These are phyloP conservation scores for Macroramphosus scolopax DNA, from an alignment of 2,797 vertebrate species.

Conservation along the genomic window DNA sequence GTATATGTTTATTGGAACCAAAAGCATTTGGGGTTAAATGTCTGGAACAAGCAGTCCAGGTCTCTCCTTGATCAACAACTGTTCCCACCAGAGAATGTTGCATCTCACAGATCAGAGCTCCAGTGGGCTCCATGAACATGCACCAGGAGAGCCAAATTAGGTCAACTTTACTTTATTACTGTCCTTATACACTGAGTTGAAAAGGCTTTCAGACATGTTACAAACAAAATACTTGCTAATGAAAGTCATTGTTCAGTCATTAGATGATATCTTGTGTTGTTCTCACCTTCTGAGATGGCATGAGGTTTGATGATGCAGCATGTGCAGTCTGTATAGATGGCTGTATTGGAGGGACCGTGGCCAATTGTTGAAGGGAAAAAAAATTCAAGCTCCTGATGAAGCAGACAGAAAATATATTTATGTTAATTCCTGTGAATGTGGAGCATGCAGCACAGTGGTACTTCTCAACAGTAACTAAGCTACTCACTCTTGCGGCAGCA, in stretches of 20 bases:
- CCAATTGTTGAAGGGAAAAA: slow-evolving; percentile 91
- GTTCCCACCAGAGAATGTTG: slow-evolving; percentile 64
- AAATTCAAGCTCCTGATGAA: slow-evolving; percentile 87
- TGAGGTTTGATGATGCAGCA: slow-evolving; percentile 95
- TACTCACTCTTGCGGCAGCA: slow-evolving; percentile 85
- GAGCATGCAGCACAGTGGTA: not conserved
- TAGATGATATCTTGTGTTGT: not conserved
- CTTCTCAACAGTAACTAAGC: slow-evolving; percentile 2
- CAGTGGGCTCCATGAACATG: slow-evolving; percentile 60
- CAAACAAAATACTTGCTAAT: too few relatives aligned
- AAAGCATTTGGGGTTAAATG: slow-evolving; percentile 1
- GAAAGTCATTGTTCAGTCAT: too few relatives aligned
- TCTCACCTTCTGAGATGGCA: slow-evolving; percentile 88
- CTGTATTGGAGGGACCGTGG: slow-evolving; percentile 84
- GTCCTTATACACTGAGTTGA: too few relatives aligned
- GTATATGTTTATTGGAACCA: too few relatives aligned
- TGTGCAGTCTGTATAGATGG: slow-evolving; percentile 82
- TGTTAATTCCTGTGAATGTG: not conserved
- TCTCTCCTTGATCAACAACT: slow-evolving; percentile 43
- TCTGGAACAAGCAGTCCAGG: slow-evolving; percentile 17
- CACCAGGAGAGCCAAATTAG: slow-evolving; percentile 71
- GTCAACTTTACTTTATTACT: too few relatives aligned
- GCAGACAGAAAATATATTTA: slow-evolving; percentile 2
- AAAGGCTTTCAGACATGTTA: too few relatives aligned
- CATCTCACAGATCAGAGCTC: slow-evolving; percentile 79